Evolutionary conservation across 2,888 invertebrate species (phyloP), one percentile per base, ranked within the genome.

Genomic region (Trissolcus brochymenae): DNA sequence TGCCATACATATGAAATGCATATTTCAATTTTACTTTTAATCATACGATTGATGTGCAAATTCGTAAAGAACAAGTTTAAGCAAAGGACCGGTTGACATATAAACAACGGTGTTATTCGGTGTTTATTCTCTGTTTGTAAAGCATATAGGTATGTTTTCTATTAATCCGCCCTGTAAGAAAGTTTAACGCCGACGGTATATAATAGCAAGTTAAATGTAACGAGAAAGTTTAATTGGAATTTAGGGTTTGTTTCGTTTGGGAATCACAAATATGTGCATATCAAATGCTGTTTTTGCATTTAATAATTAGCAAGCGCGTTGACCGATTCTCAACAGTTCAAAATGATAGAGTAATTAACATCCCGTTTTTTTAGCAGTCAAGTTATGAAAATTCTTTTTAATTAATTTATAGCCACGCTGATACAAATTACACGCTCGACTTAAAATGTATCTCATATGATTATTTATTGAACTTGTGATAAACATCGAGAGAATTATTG

Each of bases 201-300:
- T 43, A 51, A 17, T 21, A 57, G 56, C 16, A 62, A 56, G 71
- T 71, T 71, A 62, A 57, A 50, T 51, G 43, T 41, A 53, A 71
- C 50, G 54, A 46, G 57, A 57, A 71, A 71, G 64, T 71, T 64
- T 64, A 71, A 71, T 64, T 64, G 62, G 57, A 57, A 71, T 62
- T 71, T 56, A 16, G 50, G 61, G 50, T 56, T 46, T 50, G 56
- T 62, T 62, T 61, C 40, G 49, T 13, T 71, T 43, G 17, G 35
- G 46, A 54, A 35, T 61, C 16, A 51, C 50, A 62, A 71, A 62
- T 57, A 61, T 41, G 46, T 14, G 14, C 21, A 53, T 29, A 7
- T 1, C 4, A 49, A 13, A 21, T 50, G 19, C 14, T 35, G 43
- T 62, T 56, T 62, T 62, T 51, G 43, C 35, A 35, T 7, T 35